A percentile compares a stretch with the other conserved stretches of the same genome.
phyloP scores from a whole-genome alignment of 1,140 invertebrate genomes.

The Orussus abietinus region DNA sequence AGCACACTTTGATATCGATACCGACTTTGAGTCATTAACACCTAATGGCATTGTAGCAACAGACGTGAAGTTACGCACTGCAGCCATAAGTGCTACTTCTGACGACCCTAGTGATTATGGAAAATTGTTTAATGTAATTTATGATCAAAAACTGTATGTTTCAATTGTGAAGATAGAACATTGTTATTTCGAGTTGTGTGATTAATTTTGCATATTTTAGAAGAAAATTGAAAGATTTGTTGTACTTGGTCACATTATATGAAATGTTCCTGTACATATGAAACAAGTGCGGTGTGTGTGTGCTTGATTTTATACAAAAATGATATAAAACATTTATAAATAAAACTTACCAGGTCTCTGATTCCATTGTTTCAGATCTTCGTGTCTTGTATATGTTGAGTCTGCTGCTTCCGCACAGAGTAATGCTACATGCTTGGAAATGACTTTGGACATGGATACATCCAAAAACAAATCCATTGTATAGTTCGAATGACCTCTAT shows the following conservation, averaged over 20 bases:
- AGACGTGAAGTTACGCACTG: conserved; percentile 58
- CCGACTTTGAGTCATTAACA: conserved; percentile 33
- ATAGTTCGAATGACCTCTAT: conserved; percentile 74
- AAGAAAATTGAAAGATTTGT: no score
- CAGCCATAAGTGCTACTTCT: conserved; percentile 54
- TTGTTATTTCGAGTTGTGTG: no score
- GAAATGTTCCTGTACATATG: no score
- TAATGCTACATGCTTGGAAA: conserved; percentile 70
- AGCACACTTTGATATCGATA: conserved; percentile 54
- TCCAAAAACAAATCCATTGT: conserved; percentile 79
- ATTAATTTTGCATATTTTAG: no score
- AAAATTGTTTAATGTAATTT: conserved; percentile 6
- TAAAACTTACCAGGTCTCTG: conserved; percentile 65
- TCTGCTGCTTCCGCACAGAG: conserved; percentile 74
- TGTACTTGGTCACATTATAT: no score
- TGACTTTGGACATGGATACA: conserved; percentile 61
- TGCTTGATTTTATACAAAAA: conserved; percentile 9
- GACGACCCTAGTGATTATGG: conserved; percentile 55
- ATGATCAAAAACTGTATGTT: no score
- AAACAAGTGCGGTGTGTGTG: no score
- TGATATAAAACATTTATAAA: conserved; percentile 1
- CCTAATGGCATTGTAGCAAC: conserved; percentile 32
- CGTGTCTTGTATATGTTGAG: conserved; percentile 72
- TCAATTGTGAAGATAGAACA: no score
- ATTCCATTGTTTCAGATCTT: conserved; percentile 75